phyloP scores from a whole-genome alignment of 1,140 invertebrate species.

The Neodiprion pinetum region DNA sequence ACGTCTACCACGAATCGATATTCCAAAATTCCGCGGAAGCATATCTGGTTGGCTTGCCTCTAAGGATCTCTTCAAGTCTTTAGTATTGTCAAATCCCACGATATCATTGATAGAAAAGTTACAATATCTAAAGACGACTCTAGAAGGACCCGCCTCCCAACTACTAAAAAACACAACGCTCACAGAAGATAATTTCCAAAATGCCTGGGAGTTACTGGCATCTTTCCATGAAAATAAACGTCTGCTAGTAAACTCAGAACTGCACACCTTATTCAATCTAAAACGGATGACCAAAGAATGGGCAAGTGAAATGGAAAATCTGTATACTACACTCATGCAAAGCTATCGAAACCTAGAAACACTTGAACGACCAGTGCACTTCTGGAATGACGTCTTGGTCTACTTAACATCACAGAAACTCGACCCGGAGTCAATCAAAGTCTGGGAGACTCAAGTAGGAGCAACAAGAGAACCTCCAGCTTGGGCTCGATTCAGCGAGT shows the following conservation, averaged over 20 bases:
- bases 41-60: slow-evolving; percentile 22
- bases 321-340: slow-evolving; percentile 23
- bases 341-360: slow-evolving; percentile 24
- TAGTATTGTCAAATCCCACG: slow-evolving; percentile 19
- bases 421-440: slow-evolving; percentile 25
- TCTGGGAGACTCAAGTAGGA: slow-evolving; percentile 28
- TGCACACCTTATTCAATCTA: slow-evolving; percentile 14
- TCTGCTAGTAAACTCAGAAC: slow-evolving; percentile 21
- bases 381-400: slow-evolving; percentile 26
- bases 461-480: slow-evolving; percentile 21
- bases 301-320: slow-evolving; percentile 16
- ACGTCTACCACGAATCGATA: slow-evolving; percentile 17
- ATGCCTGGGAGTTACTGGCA: slow-evolving; percentile 19
- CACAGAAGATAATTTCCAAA: slow-evolving; percentile 26
- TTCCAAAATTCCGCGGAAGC: slow-evolving; percentile 23
- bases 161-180: slow-evolving; percentile 28
- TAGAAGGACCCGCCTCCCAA: slow-evolving; percentile 17
- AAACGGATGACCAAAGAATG: slow-evolving; percentile 26
- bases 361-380: slow-evolving; percentile 20
- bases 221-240: slow-evolving; percentile 29
- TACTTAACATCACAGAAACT: slow-evolving; percentile 22
- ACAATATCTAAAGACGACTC: slow-evolving; percentile 29
- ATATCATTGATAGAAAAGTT: slow-evolving; percentile 26
- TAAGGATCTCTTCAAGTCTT: slow-evolving; percentile 25
- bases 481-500: slow-evolving; percentile 16